phyloP scores from a whole-genome alignment of 2,888 invertebrate genomes.

The Diarsia dahlii region DNA sequence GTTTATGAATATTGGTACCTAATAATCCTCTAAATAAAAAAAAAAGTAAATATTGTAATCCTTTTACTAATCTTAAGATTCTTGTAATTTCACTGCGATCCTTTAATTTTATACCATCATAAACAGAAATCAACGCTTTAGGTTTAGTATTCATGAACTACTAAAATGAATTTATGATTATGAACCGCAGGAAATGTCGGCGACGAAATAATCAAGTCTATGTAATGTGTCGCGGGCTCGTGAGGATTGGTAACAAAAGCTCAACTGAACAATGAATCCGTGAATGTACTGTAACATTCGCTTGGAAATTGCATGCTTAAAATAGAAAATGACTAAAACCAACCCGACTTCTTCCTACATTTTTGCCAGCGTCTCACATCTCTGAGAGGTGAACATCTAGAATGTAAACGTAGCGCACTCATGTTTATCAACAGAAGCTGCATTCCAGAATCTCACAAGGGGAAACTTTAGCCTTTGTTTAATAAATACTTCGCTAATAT shows the following conservation, averaged over 20 bases:
- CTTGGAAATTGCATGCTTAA: slow-evolving; percentile 28
- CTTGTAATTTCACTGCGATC: slow-evolving; percentile 24
- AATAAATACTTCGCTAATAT: slow-evolving; percentile 63
- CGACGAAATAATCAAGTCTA: slow-evolving; percentile 40
- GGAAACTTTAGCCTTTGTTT: slow-evolving; percentile 68
- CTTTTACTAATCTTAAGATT: background rate
- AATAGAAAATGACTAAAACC: slow-evolving; percentile 36
- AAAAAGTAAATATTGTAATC: slow-evolving; percentile 21
- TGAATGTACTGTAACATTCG: slow-evolving; percentile 31
- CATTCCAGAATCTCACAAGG: slow-evolving; percentile 58
- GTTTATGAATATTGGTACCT: slow-evolving; percentile 28
- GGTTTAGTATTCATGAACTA: slow-evolving; percentile 33
- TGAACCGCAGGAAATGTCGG: slow-evolving; percentile 35
- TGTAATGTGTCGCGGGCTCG: slow-evolving; percentile 18
- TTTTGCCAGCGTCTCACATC: slow-evolving; percentile 27
- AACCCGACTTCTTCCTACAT: slow-evolving; percentile 43
- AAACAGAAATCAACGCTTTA: slow-evolving; percentile 42
- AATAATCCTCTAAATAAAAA: slow-evolving; percentile 32
- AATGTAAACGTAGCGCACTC: slow-evolving; percentile 42
- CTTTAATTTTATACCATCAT: slow-evolving; percentile 38
- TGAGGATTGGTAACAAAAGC: slow-evolving; percentile 49
- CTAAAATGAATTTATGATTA: slow-evolving; percentile 35
- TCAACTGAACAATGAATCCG: slow-evolving; percentile 33
- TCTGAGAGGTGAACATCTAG: slow-evolving; percentile 15
- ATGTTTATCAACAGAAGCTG: slow-evolving; percentile 59